Evolutionary conservation across 2,888 invertebrate genomes (phyloP), one percentile per base, ranked within the genome.

Genomic region (Campoplex nolae): DNA sequence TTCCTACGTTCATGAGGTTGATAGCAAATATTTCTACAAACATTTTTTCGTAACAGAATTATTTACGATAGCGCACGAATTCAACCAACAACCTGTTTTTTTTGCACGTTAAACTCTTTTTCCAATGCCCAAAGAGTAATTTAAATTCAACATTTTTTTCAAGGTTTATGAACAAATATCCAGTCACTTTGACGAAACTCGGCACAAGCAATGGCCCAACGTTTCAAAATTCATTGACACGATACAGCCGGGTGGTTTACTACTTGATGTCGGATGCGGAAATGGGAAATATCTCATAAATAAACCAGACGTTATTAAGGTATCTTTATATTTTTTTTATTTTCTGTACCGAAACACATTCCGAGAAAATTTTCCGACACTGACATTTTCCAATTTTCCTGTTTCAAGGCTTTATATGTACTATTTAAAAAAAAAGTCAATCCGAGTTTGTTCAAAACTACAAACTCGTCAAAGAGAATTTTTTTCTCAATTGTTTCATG

Each of bases 191-290:
- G 98, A 98, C 94, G 97, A 97, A 90, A 99, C 99, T 0, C 96
- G 99, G 18, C 98, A 98, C 94, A 97, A 97, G 91, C 97, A 98
- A 28, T 99, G 99, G 99, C 99, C 99, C 0, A 96, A 96, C 89
- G 98, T 99, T 0, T 95, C 96, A 0, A 95, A 97, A 89, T 99
- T 99, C 95, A 95, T 98, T 45, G 94, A 96, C 23, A 95, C 95
- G 7, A 96, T 98, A 88, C 93, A 96, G 0, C 84, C 94, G 0
- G 98, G 97, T 0, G 96, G 97, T 1, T 93, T 98, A 13, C 93
- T 99, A 18, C 93, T 99, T 6, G 99, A 99, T 95, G 96, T 99
- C 56, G 99, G 99, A 8, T 99, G 99, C 94, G 99, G 99, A 13
- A 99, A 99, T 95, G 99, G 99, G 62, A 99, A 99, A 95, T 99